These are phyloP conservation scores for Rhyzopertha dominica DNA, from an alignment of 1,140 invertebrate genomes.

Conservation along the genomic window DNA sequence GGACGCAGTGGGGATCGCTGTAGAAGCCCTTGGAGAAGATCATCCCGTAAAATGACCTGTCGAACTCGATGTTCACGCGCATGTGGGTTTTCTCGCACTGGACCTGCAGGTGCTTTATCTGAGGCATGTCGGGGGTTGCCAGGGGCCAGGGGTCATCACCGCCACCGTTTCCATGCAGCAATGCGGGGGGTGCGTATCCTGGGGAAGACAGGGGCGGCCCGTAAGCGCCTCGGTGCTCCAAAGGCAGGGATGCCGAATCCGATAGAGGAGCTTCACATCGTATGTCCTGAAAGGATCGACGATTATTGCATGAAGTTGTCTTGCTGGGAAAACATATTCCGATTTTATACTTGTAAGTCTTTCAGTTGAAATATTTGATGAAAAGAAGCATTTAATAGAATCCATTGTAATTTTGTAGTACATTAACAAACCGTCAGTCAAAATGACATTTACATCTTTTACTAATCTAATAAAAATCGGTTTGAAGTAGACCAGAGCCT, in stretches of 20 bases:
- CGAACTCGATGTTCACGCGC: conserved; percentile 91
- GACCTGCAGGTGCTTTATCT: conserved; percentile 87
- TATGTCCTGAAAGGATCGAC: conserved; percentile 56
- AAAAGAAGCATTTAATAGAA: too few relatives aligned
- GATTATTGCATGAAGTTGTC: too few relatives aligned
- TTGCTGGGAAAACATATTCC: too few relatives aligned
- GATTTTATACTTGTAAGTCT: too few relatives aligned
- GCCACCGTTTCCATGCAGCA: conserved; percentile 40
- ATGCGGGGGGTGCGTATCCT: conserved; percentile 49
- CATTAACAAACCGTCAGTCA: too few relatives aligned
- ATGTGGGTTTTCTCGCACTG: conserved; percentile 95
- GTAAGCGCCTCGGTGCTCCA: conserved; percentile 72
- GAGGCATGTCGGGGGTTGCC: conserved; percentile 77
- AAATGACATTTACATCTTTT: too few relatives aligned
- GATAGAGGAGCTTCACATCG: conserved; percentile 66
- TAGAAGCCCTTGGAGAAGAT: conserved; percentile 93
- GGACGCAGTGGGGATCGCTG: conserved; percentile 85
- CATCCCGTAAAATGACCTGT: conserved; percentile 91
- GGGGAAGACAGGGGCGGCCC: conserved; percentile 62
- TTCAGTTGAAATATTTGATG: too few relatives aligned
- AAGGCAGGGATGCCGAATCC: conserved; percentile 70
- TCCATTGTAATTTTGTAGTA: too few relatives aligned
- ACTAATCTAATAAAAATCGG: too few relatives aligned
- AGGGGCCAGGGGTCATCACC: conserved; percentile 78
- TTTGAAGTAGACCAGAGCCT: too few relatives aligned